phyloP scores from a whole-genome alignment of 2,888 invertebrate species.

The Caenorhabditis sp. region DNA sequence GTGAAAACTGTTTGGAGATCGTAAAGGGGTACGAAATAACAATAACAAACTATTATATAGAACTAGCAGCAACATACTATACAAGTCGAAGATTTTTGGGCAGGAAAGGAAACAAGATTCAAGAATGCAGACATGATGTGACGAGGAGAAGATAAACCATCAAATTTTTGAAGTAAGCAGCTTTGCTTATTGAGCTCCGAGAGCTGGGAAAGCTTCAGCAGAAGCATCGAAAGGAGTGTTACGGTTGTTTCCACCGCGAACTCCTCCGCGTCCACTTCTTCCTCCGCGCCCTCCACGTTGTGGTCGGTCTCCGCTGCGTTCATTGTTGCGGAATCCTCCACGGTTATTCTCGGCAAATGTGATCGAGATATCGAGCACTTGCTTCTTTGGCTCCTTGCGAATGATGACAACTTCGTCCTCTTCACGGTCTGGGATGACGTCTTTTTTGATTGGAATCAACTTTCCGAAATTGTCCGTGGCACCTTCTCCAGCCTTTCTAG shows the following conservation, averaged over 20 bases:
- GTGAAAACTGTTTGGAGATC: constrained; percentile 21
- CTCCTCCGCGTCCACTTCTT: constrained; percentile 40
- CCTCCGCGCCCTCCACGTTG: constrained; percentile 41
- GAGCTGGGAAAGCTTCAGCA: constrained; percentile 63
- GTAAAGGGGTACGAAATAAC: constrained; percentile 36
- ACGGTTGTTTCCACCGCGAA: constrained; percentile 13
- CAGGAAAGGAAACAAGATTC: constrained; percentile 22
- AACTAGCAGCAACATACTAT: constrained; percentile 15
- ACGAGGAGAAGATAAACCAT: constrained; percentile 10
- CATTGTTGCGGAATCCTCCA: constrained; percentile 39
- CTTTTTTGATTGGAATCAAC: constrained; percentile 59
- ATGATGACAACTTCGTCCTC: constrained; percentile 50
- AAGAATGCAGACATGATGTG: constrained; percentile 27
- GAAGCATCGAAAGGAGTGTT: constrained; percentile 53
- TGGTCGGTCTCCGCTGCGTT: constrained; percentile 36
- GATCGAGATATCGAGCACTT: constrained; percentile 60
- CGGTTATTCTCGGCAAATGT: constrained; percentile 43
- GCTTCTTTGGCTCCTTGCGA: constrained; percentile 44
- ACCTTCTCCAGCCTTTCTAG: constrained; percentile 62
- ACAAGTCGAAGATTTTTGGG: constrained; percentile 9
- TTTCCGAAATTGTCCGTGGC: constrained; percentile 53
- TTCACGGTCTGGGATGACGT: constrained; percentile 44
- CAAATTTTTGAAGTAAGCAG: constrained; percentile 17
- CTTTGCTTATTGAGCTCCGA: constrained; percentile 52
- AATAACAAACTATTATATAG: constrained; percentile 35